A percentile compares a stretch with the other conserved stretches of the same genome.
Conservation (phyloP, 2,797 vertebrate genomes). For the Phataginus tricuspis region DNA sequence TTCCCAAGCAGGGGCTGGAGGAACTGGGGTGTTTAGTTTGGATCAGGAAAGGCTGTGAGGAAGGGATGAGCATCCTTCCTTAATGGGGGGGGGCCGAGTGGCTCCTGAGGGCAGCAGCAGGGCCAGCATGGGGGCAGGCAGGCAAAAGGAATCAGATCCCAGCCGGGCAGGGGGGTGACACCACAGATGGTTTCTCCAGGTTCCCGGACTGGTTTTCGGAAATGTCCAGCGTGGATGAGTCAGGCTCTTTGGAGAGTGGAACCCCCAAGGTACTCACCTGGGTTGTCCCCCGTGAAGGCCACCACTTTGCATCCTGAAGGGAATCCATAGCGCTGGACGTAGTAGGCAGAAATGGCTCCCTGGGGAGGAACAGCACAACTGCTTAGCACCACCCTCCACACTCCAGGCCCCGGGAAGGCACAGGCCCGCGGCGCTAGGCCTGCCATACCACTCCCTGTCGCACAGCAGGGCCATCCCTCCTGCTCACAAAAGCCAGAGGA, state of each 20-base stretch:
- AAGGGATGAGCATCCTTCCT: background rate
- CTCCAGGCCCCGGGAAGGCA: background rate
- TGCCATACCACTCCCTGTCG: fast-evolving
- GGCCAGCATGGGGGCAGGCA: background rate
- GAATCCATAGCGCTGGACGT: conserved; percentile 91
- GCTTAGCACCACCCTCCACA: no score
- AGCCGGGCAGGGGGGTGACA: background rate
- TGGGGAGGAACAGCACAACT: conserved; percentile 74
- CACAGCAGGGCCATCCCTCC: background rate
- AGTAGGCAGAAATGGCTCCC: conserved; percentile 92
- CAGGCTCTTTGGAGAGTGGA: background rate
- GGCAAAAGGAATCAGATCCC: background rate
- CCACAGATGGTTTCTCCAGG: background rate
- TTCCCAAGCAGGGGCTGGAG: background rate
- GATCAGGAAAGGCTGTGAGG: background rate
- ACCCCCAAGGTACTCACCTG: conserved; percentile 87
- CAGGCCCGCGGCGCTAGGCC: background rate
- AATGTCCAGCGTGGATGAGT: background rate
- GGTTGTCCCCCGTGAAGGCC: conserved; percentile 97
- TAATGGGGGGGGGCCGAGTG: background rate
- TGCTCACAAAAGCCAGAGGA: background rate
- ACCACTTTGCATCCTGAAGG: conserved; percentile 90
- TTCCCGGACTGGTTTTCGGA: background rate
- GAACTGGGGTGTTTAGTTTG: background rate
- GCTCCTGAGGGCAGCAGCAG: background rate